Conservation (phyloP, 2,797 vertebrate species). For the Pachyuromys duprasi region DNA sequence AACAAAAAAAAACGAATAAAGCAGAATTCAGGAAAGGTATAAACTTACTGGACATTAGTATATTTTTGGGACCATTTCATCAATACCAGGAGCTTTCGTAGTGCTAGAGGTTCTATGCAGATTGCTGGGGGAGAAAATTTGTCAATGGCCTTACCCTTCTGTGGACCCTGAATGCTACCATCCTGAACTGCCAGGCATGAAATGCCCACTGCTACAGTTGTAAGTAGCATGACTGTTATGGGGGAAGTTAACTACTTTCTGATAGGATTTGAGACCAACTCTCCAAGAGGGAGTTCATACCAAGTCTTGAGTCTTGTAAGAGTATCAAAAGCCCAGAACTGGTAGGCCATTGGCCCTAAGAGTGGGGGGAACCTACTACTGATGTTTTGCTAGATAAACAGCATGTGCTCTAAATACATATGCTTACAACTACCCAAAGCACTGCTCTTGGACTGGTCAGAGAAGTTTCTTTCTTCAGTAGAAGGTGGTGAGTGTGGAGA, state of each 20-base stretch:
- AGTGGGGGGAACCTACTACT: background rate
- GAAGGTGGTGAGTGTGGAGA: background rate
- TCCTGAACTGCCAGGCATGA: background rate
- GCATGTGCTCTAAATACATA: background rate
- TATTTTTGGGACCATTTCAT: slow-evolving; percentile 18
- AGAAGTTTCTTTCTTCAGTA: background rate
- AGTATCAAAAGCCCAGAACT: background rate
- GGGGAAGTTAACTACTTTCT: background rate
- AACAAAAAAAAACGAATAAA: background rate
- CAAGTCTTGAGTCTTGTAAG: background rate
- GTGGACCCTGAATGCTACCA: background rate
- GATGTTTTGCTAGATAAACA: background rate
- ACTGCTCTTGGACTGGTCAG: background rate
- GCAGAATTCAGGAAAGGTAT: background rate
- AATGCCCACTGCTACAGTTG: background rate
- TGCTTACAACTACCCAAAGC: background rate
- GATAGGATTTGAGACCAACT: background rate
- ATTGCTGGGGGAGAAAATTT: background rate
- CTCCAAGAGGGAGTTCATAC: background rate
- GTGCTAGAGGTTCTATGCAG: background rate
- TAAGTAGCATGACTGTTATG: background rate
- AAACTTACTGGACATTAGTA: background rate
- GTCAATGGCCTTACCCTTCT: background rate
- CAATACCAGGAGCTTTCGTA: background rate
- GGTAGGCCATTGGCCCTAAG: background rate